phyloP scores from a whole-genome alignment of 2,113 vertebrate species.

The Phylloscopus whistleri region DNA sequence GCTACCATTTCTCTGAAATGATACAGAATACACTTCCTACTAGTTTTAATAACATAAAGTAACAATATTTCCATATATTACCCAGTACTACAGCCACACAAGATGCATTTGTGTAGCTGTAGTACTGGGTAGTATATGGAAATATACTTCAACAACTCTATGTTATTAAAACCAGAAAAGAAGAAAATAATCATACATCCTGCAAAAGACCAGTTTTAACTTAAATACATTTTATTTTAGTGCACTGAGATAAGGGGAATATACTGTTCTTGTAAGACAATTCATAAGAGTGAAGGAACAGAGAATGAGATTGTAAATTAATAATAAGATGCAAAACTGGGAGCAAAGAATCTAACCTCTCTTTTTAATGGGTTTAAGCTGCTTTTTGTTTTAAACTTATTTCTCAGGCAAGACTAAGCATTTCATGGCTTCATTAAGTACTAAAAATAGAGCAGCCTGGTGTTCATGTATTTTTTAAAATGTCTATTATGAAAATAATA shows the following conservation, averaged over 20 bases:
- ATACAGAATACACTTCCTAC: background rate
- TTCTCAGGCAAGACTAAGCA: background rate
- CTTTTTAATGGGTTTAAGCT: background rate
- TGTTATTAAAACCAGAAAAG: no score
- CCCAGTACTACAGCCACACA: background rate
- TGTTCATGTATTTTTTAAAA: background rate
- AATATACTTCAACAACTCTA: no score
- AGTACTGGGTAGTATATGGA: no score
- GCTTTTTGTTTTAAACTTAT: background rate
- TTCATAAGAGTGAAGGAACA: background rate
- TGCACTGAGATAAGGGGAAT: background rate
- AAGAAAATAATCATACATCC: background rate
- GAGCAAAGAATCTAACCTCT: background rate
- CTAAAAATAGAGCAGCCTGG: background rate
- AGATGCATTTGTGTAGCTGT: background rate
- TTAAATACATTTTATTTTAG: background rate
- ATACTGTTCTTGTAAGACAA: background rate
- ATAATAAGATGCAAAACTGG: background rate
- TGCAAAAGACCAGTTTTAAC: background rate
- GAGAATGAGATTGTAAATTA: background rate
- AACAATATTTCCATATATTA: background rate
- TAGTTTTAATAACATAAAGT: background rate
- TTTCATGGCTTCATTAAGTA: background rate
- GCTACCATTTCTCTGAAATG: background rate
- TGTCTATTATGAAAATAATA: background rate